Base-by-base conservation (phyloP, 2,797 vertebrate species). In the Ctenosaura bakeri region DNA sequence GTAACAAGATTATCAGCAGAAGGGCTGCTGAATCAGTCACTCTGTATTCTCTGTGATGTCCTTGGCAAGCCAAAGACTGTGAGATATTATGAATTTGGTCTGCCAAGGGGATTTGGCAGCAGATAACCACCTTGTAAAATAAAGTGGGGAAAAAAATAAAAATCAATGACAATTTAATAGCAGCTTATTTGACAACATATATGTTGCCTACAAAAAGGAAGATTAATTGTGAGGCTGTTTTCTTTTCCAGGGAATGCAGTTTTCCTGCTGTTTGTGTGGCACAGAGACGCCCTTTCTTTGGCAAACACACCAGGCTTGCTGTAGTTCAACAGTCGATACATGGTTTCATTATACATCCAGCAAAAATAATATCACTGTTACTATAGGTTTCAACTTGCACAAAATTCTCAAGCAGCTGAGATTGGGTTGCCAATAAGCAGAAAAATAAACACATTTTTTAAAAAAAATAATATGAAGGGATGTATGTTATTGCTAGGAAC, bases 181-280 rank as follows among this genome's bases (percentile, higher is more conserved):
- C 32, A 83, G 80, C 38, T 83, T 92, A 89, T 92, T 87, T 88
- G 74, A 87, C 89, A 87, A 59, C 64, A 38, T 71, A 38, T 62
- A 69, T 78, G 76, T 4, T 87, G 9, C 13, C n/a, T 32, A 9
- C 29, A 32, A 35, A 12, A 77, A 62, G 74, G 54, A 62, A 81
- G 88, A 74, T 35, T 81, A 66, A 88, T 77, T 46, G 7, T 66
- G 38, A 42, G 4, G 7, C 64, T 74, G 87, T 83, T 71, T 82
- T 91, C 8, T 56, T 59, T 26, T 77, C 0, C 0, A 69, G 89
- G 52, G 10, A 92, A 93, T 0, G 32, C 64, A 87, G 35, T 93
- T 93, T 94, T 93, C 86, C 83, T 54, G 20, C 66, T 90, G 29
- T 84, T 91, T 91, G 46, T 88, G 62, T 88, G 92, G 82, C 89